phyloP scores from a whole-genome alignment of 2,113 vertebrate genomes.

The Rhodinocichla rosea region DNA sequence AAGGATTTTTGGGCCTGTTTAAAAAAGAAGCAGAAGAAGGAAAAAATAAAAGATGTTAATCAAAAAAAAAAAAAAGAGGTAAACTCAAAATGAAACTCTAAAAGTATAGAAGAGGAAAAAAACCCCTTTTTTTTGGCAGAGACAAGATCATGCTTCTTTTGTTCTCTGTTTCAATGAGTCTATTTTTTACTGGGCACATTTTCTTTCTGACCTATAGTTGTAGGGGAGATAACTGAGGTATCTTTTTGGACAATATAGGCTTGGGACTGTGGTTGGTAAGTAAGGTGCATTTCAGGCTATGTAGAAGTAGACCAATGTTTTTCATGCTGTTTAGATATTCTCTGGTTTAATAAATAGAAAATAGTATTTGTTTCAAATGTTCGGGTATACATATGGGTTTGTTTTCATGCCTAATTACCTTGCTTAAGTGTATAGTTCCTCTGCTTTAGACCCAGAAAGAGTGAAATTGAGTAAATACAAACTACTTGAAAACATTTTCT shows the following conservation, averaged over 20 bases:
- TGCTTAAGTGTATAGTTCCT: background rate
- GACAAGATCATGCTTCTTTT: background rate
- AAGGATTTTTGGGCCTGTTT: background rate
- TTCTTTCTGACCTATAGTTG: background rate
- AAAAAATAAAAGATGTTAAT: background rate
- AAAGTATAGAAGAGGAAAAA: background rate
- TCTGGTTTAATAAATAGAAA: background rate
- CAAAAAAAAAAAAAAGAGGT: background rate
- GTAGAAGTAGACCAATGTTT: background rate
- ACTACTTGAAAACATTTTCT: background rate
- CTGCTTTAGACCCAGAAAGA: background rate
- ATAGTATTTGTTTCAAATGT: background rate
- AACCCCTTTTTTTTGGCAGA: background rate
- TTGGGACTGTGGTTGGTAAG: background rate
- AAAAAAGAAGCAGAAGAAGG: background rate
- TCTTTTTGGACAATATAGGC: background rate
- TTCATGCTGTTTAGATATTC: background rate
- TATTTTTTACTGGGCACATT: accelerated
- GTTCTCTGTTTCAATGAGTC: background rate
- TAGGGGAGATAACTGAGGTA: background rate
- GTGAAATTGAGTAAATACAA: background rate
- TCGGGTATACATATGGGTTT: background rate
- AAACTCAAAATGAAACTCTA: background rate
- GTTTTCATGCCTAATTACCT: background rate
- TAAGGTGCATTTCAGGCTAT: background rate